A percentile compares a stretch with the other conserved stretches of the same genome.
These are phyloP conservation scores for Isoperla grammatica DNA, from an alignment of 2,888 invertebrate genomes.

Conservation along the genomic window DNA sequence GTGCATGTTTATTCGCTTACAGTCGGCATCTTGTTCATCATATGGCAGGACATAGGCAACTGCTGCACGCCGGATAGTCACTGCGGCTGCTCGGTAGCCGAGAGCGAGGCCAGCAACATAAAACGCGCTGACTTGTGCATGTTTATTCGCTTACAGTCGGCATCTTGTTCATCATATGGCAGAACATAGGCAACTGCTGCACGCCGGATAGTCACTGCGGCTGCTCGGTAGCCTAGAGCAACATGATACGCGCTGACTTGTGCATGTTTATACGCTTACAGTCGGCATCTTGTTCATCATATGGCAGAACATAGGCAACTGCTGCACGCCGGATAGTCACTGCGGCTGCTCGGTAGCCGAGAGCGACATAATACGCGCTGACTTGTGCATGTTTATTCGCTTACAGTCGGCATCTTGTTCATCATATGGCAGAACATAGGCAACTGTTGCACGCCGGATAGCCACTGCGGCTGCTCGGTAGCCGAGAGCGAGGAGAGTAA, in stretches of 20 bases:
- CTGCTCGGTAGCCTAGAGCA: conserved; percentile 38
- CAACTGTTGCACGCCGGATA: conserved; percentile 44
- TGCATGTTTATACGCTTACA: too few species aligned
- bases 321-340: conserved; percentile 43
- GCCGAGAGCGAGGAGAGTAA: conserved; percentile 41
- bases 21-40: conserved; percentile 67
- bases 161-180: conserved; percentile 68
- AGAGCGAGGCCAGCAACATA: conserved; percentile 46
- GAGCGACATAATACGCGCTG: conserved; percentile 36
- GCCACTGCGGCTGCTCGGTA: conserved; percentile 42
- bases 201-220: conserved; percentile 40
- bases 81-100: conserved; percentile 40
- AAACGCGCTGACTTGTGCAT: too few species aligned
- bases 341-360: conserved; percentile 40
- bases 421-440: conserved; percentile 72
- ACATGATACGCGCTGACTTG: conserved; percentile 61
- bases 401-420: conserved; percentile 62
- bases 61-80: conserved; percentile 44
- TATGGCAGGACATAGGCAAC: conserved; percentile 67
- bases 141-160: conserved; percentile 53
- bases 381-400: conserved; percentile 12
- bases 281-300: conserved; percentile 68
- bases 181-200: conserved; percentile 59
- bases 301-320: conserved; percentile 66
- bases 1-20: too few species aligned